Conservation (phyloP, 2,888 invertebrate species). For the Pycnomerus fuliginosus region DNA sequence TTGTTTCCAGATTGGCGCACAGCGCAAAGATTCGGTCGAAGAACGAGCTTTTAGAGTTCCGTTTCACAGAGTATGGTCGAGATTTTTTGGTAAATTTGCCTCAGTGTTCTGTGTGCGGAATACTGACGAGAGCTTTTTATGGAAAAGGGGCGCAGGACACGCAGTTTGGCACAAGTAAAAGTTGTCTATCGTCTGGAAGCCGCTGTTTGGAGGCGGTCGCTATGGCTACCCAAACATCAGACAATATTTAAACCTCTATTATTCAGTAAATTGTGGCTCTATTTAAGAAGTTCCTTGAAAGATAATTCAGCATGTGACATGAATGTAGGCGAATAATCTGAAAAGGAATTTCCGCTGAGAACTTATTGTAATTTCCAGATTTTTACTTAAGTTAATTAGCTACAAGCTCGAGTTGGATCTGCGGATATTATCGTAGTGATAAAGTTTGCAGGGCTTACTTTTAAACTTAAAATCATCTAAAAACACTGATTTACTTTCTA, state of each 20-base stretch:
- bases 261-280: constrained; percentile 14
- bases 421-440: constrained; percentile 14
- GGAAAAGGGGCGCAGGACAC: constrained; percentile 20
- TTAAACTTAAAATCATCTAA: constrained; percentile 21
- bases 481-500: constrained; percentile 21
- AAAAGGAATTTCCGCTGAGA: not conserved
- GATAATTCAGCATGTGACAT: not conserved
- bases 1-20: too few species aligned
- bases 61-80: too few species aligned
- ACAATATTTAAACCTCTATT: constrained; percentile 25
- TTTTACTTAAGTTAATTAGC: not conserved
- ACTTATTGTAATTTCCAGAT: not conserved
- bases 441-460: constrained; percentile 18
- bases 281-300: not conserved
- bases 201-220: constrained; percentile 22
- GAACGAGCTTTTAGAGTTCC: too few species aligned
- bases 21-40: too few species aligned
- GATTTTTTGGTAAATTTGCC: too few species aligned
- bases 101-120: too few species aligned
- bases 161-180: constrained; percentile 27
- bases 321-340: not conserved
- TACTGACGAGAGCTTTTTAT: constrained; percentile 13
- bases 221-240: constrained; percentile 22
- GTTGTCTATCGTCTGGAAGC: constrained; percentile 24
- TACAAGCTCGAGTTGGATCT: too few species aligned